Evolutionary conservation across 2,888 invertebrate genomes (phyloP).

Genomic region (Coenonympha glycerion): DNA sequence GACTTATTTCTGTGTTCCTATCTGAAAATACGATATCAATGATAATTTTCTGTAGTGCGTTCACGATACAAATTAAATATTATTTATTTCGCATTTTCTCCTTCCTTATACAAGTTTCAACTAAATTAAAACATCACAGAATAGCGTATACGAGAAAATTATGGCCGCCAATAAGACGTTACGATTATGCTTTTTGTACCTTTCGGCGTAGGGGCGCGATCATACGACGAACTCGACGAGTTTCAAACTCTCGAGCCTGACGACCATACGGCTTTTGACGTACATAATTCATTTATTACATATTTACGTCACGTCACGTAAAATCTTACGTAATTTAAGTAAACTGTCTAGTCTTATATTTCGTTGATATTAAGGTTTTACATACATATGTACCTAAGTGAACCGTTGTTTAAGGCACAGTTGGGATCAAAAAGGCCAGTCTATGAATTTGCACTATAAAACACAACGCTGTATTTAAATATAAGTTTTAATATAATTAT

Average conservation of each 20-base stretch:
- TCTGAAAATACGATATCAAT: not conserved
- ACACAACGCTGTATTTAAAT: too few species aligned
- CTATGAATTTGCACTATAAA: constrained; percentile 1
- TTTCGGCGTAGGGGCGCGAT: constrained; percentile 52
- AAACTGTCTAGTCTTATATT: not conserved
- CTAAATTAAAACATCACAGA: too few species aligned
- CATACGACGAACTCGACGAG: constrained; percentile 37
- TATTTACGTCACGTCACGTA: not conserved
- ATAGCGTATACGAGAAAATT: not conserved
- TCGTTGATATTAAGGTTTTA: not conserved
- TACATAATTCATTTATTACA: not conserved
- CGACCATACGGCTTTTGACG: not conserved
- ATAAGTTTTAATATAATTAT: not conserved
- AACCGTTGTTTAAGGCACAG: constrained; percentile 1
- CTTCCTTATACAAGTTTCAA: too few species aligned
- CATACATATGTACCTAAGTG: not conserved
- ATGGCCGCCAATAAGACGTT: not conserved
- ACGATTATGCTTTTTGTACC: constrained; percentile 67
- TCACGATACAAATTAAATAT: too few species aligned
- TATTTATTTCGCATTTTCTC: too few species aligned
- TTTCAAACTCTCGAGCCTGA: not conserved
- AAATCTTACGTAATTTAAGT: not conserved
- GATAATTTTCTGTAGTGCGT: too few species aligned
- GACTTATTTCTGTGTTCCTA: not conserved
- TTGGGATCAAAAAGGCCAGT: not conserved